Conservation (phyloP, 2,113 vertebrate species). For the Sitta europaea region DNA sequence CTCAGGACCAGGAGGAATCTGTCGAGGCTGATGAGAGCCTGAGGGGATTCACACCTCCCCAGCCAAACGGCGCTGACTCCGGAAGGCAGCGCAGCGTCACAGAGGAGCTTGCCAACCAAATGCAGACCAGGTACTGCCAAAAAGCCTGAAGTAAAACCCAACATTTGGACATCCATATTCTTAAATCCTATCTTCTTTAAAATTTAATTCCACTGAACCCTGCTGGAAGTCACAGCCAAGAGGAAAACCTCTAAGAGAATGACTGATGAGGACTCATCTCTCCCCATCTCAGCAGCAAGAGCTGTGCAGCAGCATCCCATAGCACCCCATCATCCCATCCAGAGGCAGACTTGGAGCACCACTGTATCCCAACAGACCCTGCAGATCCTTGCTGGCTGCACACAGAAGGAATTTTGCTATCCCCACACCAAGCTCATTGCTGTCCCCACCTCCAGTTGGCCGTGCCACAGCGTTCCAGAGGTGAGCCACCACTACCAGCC, state of each 20-base stretch:
- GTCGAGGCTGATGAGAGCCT: not conserved
- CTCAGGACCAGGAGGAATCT: not conserved
- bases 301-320: not conserved
- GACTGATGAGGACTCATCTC: not conserved
- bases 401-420: not conserved
- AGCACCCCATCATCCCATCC: not conserved
- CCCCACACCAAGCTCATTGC: not conserved
- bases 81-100: not conserved
- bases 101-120: not conserved
- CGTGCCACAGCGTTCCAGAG: not conserved
- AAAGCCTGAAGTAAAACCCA: slow-evolving; percentile 42
- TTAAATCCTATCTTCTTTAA: not conserved
- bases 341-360: not conserved
- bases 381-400: not conserved
- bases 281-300: not conserved
- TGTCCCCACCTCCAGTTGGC: not conserved
- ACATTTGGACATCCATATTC: slow-evolving; percentile 58
- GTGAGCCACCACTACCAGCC: not conserved
- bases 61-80: not conserved
- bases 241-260: slow-evolving; percentile 3
- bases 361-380: not conserved
- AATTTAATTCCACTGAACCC: slow-evolving; percentile 1
- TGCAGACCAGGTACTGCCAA: slow-evolving; percentile 38
- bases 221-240: not conserved
- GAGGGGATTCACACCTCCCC: slow-evolving; percentile 10